Percentiles rank a stretch among this genome's conserved stretches.
Conservation (phyloP, 2,113 vertebrate genomes). For the Pedionomus torquatus region DNA sequence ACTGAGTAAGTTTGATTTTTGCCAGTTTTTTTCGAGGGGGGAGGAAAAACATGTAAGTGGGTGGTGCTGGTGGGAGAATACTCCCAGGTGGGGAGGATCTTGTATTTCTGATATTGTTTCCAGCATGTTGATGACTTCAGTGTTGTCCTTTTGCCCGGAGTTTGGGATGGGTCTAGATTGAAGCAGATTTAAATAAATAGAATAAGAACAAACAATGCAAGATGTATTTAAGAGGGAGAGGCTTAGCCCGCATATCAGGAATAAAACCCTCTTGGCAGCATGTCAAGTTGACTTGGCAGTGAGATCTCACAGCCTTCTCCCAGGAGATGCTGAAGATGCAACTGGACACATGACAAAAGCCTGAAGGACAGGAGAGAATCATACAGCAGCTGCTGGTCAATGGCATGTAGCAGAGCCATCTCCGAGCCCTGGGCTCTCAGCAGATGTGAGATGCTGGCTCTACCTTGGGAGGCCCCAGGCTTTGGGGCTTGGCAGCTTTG, state of each 20-base stretch:
- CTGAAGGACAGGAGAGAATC: not conserved
- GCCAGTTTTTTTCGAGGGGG: not conserved
- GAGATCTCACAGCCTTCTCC: not conserved
- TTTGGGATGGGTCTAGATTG: slow-evolving; percentile 49
- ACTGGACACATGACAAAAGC: not conserved
- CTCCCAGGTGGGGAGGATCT: slow-evolving; percentile 12
- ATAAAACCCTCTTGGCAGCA: not conserved
- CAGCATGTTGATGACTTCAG: slow-evolving; percentile 7
- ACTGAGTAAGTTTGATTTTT: not conserved
- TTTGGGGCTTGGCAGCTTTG: not conserved
- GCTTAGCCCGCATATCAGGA: not conserved
- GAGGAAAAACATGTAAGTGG: not conserved
- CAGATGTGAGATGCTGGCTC: not conserved
- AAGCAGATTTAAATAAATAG: slow-evolving; percentile 25
- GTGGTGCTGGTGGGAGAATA: slow-evolving; percentile 34
- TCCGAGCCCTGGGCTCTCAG: not conserved
- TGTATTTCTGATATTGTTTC: not conserved
- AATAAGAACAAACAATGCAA: not conserved
- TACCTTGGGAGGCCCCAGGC: not conserved
- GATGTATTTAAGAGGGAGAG: not conserved
- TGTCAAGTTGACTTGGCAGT: not conserved
- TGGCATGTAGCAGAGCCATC: not conserved
- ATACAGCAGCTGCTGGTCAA: accelerated
- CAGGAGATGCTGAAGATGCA: not conserved
- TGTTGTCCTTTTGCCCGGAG: not conserved